Evolutionary conservation across 2,888 invertebrate genomes (phyloP).

Genomic region (Dichetophora obliterata): DNA sequence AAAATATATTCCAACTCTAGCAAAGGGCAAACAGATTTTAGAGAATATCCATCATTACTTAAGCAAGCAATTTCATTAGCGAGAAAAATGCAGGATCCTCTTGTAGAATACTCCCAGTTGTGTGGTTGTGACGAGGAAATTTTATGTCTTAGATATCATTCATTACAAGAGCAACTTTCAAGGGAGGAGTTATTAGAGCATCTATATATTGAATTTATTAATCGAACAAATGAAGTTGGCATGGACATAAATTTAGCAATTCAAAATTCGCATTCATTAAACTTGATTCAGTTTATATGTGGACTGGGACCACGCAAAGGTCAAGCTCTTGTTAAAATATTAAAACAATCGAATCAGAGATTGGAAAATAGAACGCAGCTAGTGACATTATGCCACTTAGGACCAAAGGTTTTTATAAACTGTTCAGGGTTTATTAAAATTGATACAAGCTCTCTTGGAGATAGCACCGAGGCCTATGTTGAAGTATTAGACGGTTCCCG

Average conservation of each 20-base stretch:
- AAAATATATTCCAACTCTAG: conserved; percentile 93
- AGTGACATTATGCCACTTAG: conserved; percentile 96
- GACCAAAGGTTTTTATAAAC: conserved; percentile 98
- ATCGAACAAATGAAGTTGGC: conserved; percentile 97
- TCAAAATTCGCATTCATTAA: conserved; percentile 87
- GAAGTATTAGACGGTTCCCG: conserved; percentile 97
- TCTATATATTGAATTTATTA: conserved; percentile 90
- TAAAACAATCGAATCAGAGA: conserved; percentile 92
- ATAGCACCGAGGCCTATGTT: conserved; percentile 94
- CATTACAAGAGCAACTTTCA: conserved; percentile 83
- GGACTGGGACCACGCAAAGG: conserved; percentile 97
- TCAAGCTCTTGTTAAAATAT: conserved; percentile 84
- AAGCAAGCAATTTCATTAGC: conserved; percentile 95
- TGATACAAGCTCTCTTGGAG: conserved; percentile 94
- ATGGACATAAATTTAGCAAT: conserved; percentile 96
- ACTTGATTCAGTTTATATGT: conserved; percentile 95
- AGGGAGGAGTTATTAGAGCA: conserved; percentile 90
- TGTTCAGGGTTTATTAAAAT: conserved; percentile 99
- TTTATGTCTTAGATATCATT: conserved; percentile 91
- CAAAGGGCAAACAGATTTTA: conserved; percentile 84
- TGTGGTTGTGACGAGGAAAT: conserved; percentile 98
- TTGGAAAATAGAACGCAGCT: conserved; percentile 95
- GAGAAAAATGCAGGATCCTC: conserved; percentile 92
- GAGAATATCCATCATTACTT: conserved; percentile 91
- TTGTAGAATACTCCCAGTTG: conserved; percentile 95